Conservation (phyloP, 1,140 invertebrate genomes). For the Macrostomum lignano region DNA sequence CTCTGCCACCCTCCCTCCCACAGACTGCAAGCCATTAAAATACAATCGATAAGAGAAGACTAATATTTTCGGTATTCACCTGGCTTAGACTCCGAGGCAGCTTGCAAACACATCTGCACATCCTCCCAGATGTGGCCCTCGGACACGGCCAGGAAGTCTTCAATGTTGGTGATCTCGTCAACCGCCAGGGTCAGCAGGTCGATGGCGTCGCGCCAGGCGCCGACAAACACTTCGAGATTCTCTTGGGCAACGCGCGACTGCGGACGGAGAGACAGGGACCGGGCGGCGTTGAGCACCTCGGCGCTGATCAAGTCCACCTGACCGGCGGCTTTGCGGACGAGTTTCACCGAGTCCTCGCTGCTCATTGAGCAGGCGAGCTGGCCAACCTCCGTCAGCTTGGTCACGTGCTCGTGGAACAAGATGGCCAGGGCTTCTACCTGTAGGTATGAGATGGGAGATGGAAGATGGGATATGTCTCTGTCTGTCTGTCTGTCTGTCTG, state of each 20-base stretch:
- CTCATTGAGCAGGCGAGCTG: slow-evolving; percentile 94
- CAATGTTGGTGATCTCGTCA: slow-evolving; percentile 90
- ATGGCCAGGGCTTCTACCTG: too few species aligned
- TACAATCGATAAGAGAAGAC: too few species aligned
- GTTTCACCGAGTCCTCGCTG: slow-evolving; percentile 84
- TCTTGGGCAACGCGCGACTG: slow-evolving; percentile 71
- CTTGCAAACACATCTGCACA: slow-evolving; percentile 87
- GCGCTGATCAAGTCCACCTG: slow-evolving; percentile 42
- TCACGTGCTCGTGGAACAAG: slow-evolving; percentile 71
- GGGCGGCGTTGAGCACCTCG: slow-evolving; percentile 68
- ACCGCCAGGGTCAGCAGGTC: slow-evolving; percentile 78
- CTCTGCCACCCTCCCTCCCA: too few species aligned
- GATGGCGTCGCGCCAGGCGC: slow-evolving; percentile 67
- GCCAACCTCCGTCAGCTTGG: slow-evolving; percentile 85
- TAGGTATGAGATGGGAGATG: too few species aligned
- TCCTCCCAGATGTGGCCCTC: slow-evolving; percentile 70
- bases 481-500: too few species aligned
- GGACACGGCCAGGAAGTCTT: slow-evolving; percentile 84
- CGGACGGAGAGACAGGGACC: slow-evolving; percentile 56
- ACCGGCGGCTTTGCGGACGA: slow-evolving; percentile 76
- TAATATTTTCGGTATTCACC: too few species aligned
- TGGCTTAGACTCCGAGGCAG: slow-evolving; percentile 36
- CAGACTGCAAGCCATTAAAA: too few species aligned
- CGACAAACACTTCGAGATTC: slow-evolving; percentile 78
- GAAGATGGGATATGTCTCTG: too few species aligned